Percentiles rank a stretch among this genome's conserved stretches.
Conservation (phyloP, 1,140 invertebrate genomes). For the Calliopsis andreniformis region DNA sequence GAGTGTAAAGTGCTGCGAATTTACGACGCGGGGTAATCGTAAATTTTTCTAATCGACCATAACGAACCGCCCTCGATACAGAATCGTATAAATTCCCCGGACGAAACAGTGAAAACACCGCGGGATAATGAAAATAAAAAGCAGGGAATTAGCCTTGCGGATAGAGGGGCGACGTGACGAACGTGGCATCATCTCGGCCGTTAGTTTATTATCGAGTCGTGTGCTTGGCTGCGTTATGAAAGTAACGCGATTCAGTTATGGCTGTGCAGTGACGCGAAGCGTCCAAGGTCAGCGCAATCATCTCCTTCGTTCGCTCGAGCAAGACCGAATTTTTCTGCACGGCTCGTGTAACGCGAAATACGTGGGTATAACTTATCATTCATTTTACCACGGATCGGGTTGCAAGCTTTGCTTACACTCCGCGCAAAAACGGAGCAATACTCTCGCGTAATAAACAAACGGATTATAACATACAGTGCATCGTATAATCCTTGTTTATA, state of each 20-base stretch:
- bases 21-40: constrained; percentile 42
- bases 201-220: constrained; percentile 60
- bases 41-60: constrained; percentile 53
- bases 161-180: constrained; percentile 82
- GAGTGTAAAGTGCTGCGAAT: constrained; percentile 28
- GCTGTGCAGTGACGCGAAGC: constrained; percentile 57
- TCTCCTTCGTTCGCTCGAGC: constrained; percentile 64
- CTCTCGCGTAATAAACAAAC: constrained; percentile 58
- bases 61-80: constrained; percentile 26
- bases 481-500: not conserved
- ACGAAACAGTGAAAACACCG: not conserved
- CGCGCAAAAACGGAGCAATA: constrained; percentile 40
- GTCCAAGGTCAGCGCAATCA: constrained; percentile 70
- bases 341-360: constrained; percentile 35
- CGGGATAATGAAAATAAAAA: constrained; percentile 20
- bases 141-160: too few species aligned
- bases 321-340: constrained; percentile 57
- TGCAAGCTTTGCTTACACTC: constrained; percentile 50
- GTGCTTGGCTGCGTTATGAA: constrained; percentile 51
- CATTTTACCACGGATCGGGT: constrained; percentile 29
- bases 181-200: constrained; percentile 46
- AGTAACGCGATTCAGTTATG: constrained; percentile 63
- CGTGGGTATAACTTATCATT: constrained; percentile 47
- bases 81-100: constrained; percentile 30
- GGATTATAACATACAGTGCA: constrained; percentile 47